phyloP scores from a whole-genome alignment of 2,888 invertebrate species.

The Calameuta idolon region DNA sequence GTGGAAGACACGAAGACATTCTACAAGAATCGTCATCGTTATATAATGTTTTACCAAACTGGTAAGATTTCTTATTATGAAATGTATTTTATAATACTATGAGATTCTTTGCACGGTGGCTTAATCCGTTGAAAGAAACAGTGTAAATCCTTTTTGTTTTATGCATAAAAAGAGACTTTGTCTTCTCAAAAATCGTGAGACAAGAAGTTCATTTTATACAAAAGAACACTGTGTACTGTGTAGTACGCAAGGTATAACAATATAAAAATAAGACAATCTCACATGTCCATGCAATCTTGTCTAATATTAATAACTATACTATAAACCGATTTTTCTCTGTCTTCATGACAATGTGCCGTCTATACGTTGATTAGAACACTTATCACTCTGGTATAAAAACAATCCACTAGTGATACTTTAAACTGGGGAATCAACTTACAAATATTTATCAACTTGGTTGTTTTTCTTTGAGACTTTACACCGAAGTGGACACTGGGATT shows the following conservation, averaged over 20 bases:
- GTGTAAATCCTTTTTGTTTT: neutral
- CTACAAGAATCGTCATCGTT: too few species aligned
- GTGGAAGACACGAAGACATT: too few species aligned
- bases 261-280: neutral
- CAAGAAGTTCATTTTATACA: too few species aligned
- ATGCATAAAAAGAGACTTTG: neutral
- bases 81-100: neutral
- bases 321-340: too few species aligned
- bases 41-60: too few species aligned
- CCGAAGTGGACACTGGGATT: conserved; percentile 63
- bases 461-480: conserved; percentile 35
- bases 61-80: too few species aligned
- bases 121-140: neutral
- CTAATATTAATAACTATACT: too few species aligned
- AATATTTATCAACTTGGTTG: neutral
- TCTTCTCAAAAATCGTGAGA: neutral
- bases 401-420: conserved; percentile 32
- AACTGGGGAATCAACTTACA: conserved; percentile 35
- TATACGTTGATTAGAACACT: too few species aligned
- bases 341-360: too few species aligned
- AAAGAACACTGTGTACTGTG: neutral
- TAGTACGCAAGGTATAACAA: neutral
- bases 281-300: too few species aligned
- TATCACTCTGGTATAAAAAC: too few species aligned
- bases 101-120: neutral